These are phyloP conservation scores for Mastomys natalensis DNA, from an alignment of 2,113 vertebrate genomes.

Conservation along the genomic window DNA sequence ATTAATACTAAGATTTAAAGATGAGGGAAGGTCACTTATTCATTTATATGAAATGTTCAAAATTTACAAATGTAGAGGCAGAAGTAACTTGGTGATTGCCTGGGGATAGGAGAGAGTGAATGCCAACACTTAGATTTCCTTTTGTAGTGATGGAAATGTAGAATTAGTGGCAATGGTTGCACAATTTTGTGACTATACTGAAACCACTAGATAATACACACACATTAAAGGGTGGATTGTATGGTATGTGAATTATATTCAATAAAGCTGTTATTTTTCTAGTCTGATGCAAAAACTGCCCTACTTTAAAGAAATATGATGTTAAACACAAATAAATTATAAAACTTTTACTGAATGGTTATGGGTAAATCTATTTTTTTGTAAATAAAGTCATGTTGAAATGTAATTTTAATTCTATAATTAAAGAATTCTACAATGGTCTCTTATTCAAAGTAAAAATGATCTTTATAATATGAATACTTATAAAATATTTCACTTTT, in stretches of 20 bases:
- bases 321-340: constrained; percentile 63
- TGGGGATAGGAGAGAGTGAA: background rate
- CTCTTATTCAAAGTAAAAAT: constrained; percentile 32
- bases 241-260: constrained; percentile 35
- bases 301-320: constrained; percentile 55
- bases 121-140: background rate
- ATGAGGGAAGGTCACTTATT: background rate
- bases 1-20: constrained; percentile 15
- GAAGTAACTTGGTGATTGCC: constrained; percentile 1
- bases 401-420: constrained; percentile 45
- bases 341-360: constrained; percentile 59
- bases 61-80: constrained; percentile 14
- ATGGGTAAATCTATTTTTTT: constrained; percentile 58
- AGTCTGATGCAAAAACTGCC: constrained; percentile 60
- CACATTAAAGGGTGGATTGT: background rate
- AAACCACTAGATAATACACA: constrained; percentile 32
- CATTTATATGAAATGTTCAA: constrained; percentile 43
- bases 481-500: constrained; percentile 54
- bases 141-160: constrained; percentile 19
- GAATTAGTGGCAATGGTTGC: background rate
- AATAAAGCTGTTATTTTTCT: constrained; percentile 59
- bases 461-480: constrained; percentile 37
- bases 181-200: constrained; percentile 7
- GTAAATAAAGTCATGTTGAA: constrained; percentile 62
- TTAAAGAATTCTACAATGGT: constrained; percentile 38